Evolutionary conservation across 1,140 invertebrate genomes (phyloP).

Genomic region (Diorhabda carinulata): DNA sequence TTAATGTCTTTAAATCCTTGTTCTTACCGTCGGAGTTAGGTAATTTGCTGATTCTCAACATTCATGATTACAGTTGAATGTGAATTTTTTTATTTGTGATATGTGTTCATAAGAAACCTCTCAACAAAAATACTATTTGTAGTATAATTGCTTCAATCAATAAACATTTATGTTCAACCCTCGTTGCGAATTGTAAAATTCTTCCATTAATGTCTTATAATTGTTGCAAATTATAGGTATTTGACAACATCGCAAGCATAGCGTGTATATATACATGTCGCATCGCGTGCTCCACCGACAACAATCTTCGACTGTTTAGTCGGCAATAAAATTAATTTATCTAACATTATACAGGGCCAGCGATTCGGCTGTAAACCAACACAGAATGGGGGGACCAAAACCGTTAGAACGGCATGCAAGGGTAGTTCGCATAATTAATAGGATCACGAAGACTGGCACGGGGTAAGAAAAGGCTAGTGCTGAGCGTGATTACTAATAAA

Average conservation of each 20-base stretch:
- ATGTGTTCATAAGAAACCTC: too few relatives aligned
- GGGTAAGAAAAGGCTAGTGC: slow-evolving; percentile 46
- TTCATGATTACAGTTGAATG: too few relatives aligned
- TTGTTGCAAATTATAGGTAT: not conserved
- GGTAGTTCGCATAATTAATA: slow-evolving; percentile 46
- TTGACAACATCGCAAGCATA: not conserved
- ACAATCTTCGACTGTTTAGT: slow-evolving; percentile 48
- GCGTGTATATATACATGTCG: slow-evolving; percentile 41
- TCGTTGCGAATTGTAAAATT: too few relatives aligned
- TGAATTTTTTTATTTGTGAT: too few relatives aligned
- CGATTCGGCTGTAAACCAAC: slow-evolving; percentile 40
- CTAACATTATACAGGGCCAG: slow-evolving; percentile 43
- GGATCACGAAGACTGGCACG: slow-evolving; percentile 46
- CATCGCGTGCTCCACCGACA: slow-evolving; percentile 44
- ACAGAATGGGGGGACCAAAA: slow-evolving; percentile 22
- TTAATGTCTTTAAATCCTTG: too few relatives aligned
- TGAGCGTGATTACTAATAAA: slow-evolving; percentile 48
- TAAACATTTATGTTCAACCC: too few relatives aligned
- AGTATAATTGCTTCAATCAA: too few relatives aligned
- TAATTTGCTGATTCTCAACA: too few relatives aligned
- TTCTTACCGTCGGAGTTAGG: too few relatives aligned
- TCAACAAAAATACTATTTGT: too few relatives aligned
- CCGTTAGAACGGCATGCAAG: slow-evolving; percentile 35
- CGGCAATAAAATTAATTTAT: slow-evolving; percentile 51
- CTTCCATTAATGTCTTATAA: too few relatives aligned